phyloP scores from a whole-genome alignment of 92 coral and sea anemone species.

The Phymanthus crucifer region DNA sequence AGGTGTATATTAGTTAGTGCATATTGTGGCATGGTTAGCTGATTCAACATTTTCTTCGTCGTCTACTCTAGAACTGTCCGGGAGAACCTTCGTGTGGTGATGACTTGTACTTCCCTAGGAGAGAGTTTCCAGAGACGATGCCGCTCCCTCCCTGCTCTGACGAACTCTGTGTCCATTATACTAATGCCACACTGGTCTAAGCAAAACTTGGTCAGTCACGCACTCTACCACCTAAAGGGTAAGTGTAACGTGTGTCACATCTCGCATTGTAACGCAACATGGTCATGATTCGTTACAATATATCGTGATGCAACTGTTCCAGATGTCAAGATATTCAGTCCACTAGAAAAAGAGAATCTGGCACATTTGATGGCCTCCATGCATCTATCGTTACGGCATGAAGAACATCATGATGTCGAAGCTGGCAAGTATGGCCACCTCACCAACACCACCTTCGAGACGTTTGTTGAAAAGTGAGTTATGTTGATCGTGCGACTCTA shows the following conservation, averaged over 20 bases:
- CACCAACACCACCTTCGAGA: conserved; percentile 92
- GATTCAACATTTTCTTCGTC: neutral
- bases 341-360: conserved; percentile 82
- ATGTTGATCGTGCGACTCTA: neutral
- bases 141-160: conserved; percentile 88
- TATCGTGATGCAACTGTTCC: neutral
- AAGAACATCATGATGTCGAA: conserved; percentile 68
- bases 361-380: conserved; percentile 95
- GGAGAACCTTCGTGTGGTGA: conserved; percentile 89
- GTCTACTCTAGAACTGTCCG: conserved; percentile 77
- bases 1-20: no score
- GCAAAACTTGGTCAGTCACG: conserved; percentile 81
- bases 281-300: neutral
- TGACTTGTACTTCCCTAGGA: conserved; percentile 89
- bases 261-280: neutral
- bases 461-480: conserved; percentile 83
- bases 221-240: conserved; percentile 79
- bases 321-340: conserved; percentile 78
- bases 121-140: conserved; percentile 90
- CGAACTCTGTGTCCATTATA: conserved; percentile 83
- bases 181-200: conserved; percentile 92
- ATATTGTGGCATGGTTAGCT: no score
- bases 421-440: conserved; percentile 90
- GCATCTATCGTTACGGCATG: conserved; percentile 85
- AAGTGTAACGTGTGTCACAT: no score